Conservation (phyloP, 2,113 vertebrate genomes). For the Monopterus albus region DNA sequence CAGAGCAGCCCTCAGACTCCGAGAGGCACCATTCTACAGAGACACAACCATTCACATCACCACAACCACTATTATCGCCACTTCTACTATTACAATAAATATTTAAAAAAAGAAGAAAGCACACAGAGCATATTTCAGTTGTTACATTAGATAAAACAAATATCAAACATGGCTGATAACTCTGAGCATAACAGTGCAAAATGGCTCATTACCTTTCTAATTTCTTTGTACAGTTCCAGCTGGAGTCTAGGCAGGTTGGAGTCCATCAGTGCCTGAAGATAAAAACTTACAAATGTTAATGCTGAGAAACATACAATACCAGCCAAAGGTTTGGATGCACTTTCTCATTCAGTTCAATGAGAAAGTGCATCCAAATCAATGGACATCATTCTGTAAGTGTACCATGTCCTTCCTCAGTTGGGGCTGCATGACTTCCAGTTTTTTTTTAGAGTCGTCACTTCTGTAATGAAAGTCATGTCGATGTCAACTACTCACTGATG, state of each 20-base stretch:
- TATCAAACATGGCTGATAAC: not conserved
- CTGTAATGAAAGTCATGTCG: too few species aligned
- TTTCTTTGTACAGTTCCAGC: constrained; percentile 97
- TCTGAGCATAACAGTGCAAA: not conserved
- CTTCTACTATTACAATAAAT: too few species aligned
- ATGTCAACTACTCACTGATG: too few species aligned
- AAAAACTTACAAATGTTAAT: not conserved
- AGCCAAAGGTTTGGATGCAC: too few species aligned
- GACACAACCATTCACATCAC: not conserved
- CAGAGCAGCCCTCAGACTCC: constrained; percentile 94
- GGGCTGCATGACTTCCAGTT: too few species aligned
- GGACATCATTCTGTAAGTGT: not conserved
- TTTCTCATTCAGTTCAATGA: too few species aligned
- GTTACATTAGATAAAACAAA: not conserved
- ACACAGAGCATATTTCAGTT: too few species aligned
- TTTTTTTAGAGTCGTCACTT: too few species aligned
- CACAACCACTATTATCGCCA: not conserved
- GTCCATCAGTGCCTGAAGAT: constrained; percentile 94
- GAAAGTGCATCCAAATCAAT: not conserved
- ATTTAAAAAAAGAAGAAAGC: too few species aligned
- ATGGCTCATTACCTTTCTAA: constrained; percentile 90
- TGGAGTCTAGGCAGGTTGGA: constrained; percentile 95
- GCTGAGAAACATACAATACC: not conserved
- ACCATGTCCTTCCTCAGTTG: too few species aligned
- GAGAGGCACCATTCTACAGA: constrained; percentile 91